phyloP scores from a whole-genome alignment of 1,140 invertebrate genomes.

The Macrostomum lignano region DNA sequence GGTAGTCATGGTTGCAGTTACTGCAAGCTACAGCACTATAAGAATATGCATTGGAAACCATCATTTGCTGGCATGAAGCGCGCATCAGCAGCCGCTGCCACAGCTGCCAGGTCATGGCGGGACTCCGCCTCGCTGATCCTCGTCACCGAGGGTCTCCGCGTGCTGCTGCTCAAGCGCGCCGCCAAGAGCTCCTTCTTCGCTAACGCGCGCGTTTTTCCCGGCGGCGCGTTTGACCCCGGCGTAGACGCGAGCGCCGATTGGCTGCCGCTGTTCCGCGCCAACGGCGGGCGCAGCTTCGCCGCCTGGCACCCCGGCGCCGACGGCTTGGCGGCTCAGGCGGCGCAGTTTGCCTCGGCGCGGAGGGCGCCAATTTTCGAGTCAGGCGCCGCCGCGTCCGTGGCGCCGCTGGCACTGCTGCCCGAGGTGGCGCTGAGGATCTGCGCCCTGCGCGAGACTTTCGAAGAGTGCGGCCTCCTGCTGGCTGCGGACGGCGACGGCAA shows the following conservation, averaged over 20 bases:
- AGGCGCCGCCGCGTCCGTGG: too few species aligned
- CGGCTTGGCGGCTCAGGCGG: too few species aligned
- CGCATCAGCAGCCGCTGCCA: too few species aligned
- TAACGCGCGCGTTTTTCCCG: slow-evolving; percentile 48
- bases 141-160: too few species aligned
- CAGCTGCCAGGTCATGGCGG: too few species aligned
- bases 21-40: too few species aligned
- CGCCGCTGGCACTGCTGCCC: slow-evolving; percentile 22
- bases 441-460: slow-evolving; percentile 63
- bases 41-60: too few species aligned
- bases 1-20: too few species aligned
- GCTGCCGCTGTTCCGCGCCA: slow-evolving; percentile 37
- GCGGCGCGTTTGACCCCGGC: slow-evolving; percentile 39
- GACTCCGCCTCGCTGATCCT: too few species aligned
- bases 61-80: too few species aligned
- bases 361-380: slow-evolving; percentile 10
- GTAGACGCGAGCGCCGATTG: slow-evolving; percentile 41
- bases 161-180: slow-evolving; percentile 38
- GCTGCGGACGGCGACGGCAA: slow-evolving; percentile 25
- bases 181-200: slow-evolving; percentile 38
- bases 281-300: slow-evolving; percentile 11
- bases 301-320: not conserved
- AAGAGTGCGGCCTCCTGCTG: slow-evolving; percentile 52
- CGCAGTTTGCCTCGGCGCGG: too few species aligned
- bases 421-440: slow-evolving; percentile 48